phyloP scores from a whole-genome alignment of 2,113 vertebrate species.

The Protobothrops flavoviridis region DNA sequence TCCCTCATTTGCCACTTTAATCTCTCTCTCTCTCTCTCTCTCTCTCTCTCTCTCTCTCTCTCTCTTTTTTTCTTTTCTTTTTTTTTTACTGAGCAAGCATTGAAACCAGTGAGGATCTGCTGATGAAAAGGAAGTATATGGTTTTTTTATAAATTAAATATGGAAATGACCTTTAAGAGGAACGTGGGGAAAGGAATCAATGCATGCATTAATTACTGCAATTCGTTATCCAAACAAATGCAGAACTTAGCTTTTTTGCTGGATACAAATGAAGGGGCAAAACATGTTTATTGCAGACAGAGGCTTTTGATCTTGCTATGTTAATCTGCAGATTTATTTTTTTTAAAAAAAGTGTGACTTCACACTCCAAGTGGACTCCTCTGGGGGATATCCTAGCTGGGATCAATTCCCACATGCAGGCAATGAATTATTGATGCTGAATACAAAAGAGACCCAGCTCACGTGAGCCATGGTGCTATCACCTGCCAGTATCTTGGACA shows the following conservation, averaged over 20 bases:
- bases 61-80: not conserved
- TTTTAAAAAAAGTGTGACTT: slow-evolving; percentile 56
- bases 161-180: slow-evolving; percentile 88
- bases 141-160: slow-evolving; percentile 94
- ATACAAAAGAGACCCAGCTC: slow-evolving; percentile 92
- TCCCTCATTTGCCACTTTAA: slow-evolving; percentile 32
- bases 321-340: slow-evolving; percentile 82
- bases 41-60: not conserved
- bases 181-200: slow-evolving; percentile 88
- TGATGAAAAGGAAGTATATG: slow-evolving; percentile 67
- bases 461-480: slow-evolving; percentile 75
- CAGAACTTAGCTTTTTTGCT: slow-evolving; percentile 79
- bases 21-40: slow-evolving; percentile 2
- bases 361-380: slow-evolving; percentile 79
- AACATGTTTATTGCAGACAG: slow-evolving; percentile 86
- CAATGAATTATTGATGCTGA: slow-evolving; percentile 91
- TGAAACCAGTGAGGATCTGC: slow-evolving; percentile 54
- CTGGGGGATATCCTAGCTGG: slow-evolving; percentile 79
- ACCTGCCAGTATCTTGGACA: slow-evolving; percentile 75
- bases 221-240: slow-evolving; percentile 98
- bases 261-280: slow-evolving; percentile 83
- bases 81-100: slow-evolving; percentile 1
- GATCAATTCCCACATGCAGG: slow-evolving; percentile 81
- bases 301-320: slow-evolving; percentile 81
- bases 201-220: slow-evolving; percentile 95